phyloP scores from a whole-genome alignment of 2,113 vertebrate species.

The Dasyprocta punctata region DNA sequence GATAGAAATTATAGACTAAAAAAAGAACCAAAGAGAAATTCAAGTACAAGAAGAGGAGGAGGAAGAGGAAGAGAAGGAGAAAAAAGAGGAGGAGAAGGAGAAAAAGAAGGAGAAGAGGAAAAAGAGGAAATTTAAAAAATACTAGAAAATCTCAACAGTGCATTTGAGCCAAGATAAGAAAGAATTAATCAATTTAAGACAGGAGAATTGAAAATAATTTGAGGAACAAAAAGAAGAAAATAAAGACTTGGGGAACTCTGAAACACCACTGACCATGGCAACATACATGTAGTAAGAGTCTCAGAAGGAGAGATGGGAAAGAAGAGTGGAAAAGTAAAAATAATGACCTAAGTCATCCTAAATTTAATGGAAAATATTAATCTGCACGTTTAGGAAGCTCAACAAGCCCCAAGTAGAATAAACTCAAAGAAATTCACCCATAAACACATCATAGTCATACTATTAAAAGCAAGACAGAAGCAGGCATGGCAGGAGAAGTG shows the following conservation, averaged over 20 bases:
- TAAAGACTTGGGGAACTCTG: neutral
- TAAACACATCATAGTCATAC: neutral
- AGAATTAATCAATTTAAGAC: neutral
- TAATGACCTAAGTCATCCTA: neutral
- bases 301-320: neutral
- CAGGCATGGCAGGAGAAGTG: neutral
- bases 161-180: neutral
- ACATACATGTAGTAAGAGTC: neutral
- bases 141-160: neutral
- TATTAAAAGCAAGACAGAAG: neutral
- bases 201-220: neutral
- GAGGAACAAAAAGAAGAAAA: neutral
- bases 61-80: neutral
- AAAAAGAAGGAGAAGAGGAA: neutral
- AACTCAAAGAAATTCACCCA: neutral
- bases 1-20: neutral
- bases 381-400: neutral
- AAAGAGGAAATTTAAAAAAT: neutral
- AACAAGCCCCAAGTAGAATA: neutral
- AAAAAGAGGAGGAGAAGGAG: neutral
- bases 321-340: neutral
- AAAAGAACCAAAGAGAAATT: neutral
- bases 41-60: neutral
- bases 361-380: constrained; percentile 47
- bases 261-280: neutral